Base-by-base conservation (phyloP, 2,113 vertebrate genomes). In the Siniperca knerii region DNA sequence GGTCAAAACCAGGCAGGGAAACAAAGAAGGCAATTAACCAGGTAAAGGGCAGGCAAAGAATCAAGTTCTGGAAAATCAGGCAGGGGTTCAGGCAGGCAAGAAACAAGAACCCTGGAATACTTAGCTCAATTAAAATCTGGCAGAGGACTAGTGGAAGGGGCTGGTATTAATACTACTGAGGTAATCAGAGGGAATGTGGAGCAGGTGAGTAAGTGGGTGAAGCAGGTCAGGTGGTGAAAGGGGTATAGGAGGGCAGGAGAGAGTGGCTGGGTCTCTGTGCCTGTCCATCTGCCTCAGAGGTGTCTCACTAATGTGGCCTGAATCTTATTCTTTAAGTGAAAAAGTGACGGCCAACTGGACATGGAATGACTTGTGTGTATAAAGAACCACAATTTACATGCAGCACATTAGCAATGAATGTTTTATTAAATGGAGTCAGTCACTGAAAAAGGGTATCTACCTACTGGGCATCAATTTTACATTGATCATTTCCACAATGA, bases 371-470 rank as follows among this genome's bases (percentile, higher is more conserved):
- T 57, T 57, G 15, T 60, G 40, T 71, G 66, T 64, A 58, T 6
- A 50, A 18, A 20, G 21, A 42, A 50, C 62, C 37, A 29, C 12
- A 58, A 58, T 33, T 25, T 44, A 65, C 35, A 35, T 18, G 23
- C 35, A 23, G 33, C 60, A 73, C 20, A 20, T 23, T 15, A 40
- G 52, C 23, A 0, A 25, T 29, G 18, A 66, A 58, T 4, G 7
- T 76, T 80, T 84, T 66, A 50, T 64, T 71, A 77, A 86, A 87
- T 80, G 69, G 60, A 85, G 74, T 79, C 75, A 21, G 54, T 52
- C 3, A 2, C 23, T 16, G 61, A 13, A 84, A 92, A 88, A 89
- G 78, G 75, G 80, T 52, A 67, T 67, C 75, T 75, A 75, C 54
- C 55, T 70, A 44, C 77, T 42, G 16, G 35, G 54, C 67, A 50